phyloP scores from a whole-genome alignment of 2,113 vertebrate genomes.

The Euleptes europaea region DNA sequence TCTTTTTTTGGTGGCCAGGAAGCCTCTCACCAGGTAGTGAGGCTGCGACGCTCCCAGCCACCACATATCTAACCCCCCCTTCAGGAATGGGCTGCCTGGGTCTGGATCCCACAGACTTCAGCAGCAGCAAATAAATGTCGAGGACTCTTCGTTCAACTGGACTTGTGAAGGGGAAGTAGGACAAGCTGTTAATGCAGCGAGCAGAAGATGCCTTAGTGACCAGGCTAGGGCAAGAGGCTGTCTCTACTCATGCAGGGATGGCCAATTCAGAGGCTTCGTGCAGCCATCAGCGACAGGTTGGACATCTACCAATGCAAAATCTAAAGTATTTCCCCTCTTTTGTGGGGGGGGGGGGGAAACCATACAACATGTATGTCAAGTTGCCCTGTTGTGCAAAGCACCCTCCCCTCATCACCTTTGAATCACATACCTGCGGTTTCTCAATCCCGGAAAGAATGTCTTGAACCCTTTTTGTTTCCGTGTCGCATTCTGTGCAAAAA shows the following conservation, averaged over 20 bases:
- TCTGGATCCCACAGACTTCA: background rate
- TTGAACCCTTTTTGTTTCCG: slow-evolving; percentile 92
- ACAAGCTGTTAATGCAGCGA: background rate
- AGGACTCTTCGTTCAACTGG: background rate
- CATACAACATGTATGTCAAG: background rate
- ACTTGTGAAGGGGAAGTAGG: background rate
- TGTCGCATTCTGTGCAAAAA: slow-evolving; percentile 87
- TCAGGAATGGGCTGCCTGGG: no score
- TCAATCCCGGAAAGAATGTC: slow-evolving; percentile 95
- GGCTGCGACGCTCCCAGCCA: no score
- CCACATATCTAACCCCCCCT: no score
- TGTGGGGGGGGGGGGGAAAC: slow-evolving; percentile 24
- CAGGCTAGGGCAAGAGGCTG: background rate
- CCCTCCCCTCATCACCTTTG: background rate
- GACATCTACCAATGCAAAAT: background rate
- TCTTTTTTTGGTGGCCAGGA: no score
- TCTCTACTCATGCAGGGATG: background rate
- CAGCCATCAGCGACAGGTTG: no score
- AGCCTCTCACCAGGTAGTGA: no score
- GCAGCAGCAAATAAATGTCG: background rate
- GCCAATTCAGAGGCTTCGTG: background rate
- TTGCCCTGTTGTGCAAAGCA: background rate
- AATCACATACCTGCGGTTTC: slow-evolving; percentile 92
- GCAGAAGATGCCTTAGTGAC: background rate
- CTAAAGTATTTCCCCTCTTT: background rate